Evolutionary conservation across 2,888 invertebrate species (phyloP).

Genomic region (Drosophila melanosoma): DNA sequence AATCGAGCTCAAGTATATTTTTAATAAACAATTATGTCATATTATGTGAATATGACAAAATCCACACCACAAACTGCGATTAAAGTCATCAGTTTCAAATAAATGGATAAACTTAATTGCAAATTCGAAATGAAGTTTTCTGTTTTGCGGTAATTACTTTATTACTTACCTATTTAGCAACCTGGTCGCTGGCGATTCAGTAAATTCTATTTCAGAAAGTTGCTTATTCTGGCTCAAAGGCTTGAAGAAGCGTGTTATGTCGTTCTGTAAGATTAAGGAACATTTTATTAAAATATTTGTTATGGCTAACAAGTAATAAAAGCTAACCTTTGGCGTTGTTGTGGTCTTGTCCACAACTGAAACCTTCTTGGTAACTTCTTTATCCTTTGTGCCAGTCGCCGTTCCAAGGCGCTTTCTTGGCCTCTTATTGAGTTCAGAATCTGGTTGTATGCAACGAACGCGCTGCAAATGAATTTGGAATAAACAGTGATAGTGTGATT

Average conservation of each 20-base stretch:
- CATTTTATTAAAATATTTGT: background rate
- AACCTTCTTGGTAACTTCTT: constrained; percentile 36
- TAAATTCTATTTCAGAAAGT: constrained; percentile 7
- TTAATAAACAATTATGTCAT: background rate
- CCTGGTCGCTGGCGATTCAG: constrained; percentile 78
- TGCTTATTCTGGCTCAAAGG: constrained; percentile 52
- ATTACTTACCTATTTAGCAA: constrained; percentile 74
- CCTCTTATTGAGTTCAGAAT: constrained; percentile 79
- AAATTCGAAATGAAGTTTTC: background rate
- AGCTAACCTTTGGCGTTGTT: constrained; percentile 64
- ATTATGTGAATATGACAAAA: background rate
- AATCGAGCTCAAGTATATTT: background rate
- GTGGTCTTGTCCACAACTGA: constrained; percentile 41
- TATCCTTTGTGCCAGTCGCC: constrained; percentile 51
- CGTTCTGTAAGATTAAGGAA: constrained; percentile 64
- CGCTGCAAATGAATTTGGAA: constrained; percentile 75
- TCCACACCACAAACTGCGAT: background rate
- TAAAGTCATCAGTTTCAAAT: background rate
- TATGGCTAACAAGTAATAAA: background rate
- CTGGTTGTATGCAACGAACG: constrained; percentile 83
- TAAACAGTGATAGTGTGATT: constrained; percentile 18
- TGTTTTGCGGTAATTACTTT: background rate
- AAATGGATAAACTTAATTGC: background rate
- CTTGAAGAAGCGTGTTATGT: constrained; percentile 78
- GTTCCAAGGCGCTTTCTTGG: constrained; percentile 65